phyloP scores from a whole-genome alignment of 2,888 invertebrate species.

The Cerastis leucographa region DNA sequence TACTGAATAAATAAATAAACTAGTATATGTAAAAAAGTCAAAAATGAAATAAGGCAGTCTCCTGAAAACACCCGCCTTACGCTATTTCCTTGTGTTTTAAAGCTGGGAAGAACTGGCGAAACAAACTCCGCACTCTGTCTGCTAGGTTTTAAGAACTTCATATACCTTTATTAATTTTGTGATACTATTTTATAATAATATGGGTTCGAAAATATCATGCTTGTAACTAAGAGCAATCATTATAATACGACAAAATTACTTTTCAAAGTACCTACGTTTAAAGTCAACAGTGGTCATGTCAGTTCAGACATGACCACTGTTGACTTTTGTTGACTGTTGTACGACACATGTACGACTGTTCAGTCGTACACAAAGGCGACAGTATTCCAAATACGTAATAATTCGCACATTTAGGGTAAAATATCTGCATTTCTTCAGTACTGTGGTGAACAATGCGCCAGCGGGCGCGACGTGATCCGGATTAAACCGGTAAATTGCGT shows the following conservation, averaged over 20 bases:
- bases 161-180: neutral
- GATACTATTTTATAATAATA: neutral
- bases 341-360: too few species aligned
- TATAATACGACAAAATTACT: neutral
- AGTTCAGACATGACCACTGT: too few species aligned
- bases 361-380: constrained; percentile 26
- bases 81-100: neutral
- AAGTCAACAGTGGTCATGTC: neutral
- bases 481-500: constrained; percentile 77
- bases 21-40: too few species aligned
- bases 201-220: neutral
- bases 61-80: neutral
- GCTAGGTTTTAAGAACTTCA: neutral
- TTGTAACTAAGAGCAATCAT: neutral
- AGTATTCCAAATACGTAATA: constrained; percentile 51
- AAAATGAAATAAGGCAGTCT: neutral
- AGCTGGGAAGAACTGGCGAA: neutral
- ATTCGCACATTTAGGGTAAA: constrained; percentile 50
- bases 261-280: neutral
- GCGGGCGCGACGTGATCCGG: constrained; percentile 69
- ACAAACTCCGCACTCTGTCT: neutral
- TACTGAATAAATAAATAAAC: too few species aligned
- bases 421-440: constrained; percentile 69
- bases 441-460: constrained; percentile 68
- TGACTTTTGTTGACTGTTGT: too few species aligned